phyloP scores from a whole-genome alignment of 2,113 vertebrate species.

The Echinops telfairi region DNA sequence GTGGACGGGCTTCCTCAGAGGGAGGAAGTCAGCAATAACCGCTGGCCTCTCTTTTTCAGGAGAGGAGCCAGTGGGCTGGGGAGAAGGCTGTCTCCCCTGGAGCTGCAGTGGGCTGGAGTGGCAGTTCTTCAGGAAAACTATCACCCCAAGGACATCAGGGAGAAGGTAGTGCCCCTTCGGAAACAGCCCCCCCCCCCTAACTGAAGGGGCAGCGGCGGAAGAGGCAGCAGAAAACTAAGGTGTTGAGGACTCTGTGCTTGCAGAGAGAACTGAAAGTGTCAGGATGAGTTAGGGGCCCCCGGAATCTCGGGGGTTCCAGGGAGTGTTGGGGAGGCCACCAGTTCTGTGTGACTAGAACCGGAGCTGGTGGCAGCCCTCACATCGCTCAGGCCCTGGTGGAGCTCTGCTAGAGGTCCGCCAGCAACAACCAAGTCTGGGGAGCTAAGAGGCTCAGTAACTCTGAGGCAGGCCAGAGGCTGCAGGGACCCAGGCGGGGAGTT shows the following conservation, averaged over 20 bases:
- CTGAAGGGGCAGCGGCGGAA: slow-evolving; percentile 31
- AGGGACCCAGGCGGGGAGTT: rapidly evolving
- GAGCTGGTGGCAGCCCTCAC: not conserved
- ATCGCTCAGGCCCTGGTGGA: not conserved
- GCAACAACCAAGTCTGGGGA: not conserved
- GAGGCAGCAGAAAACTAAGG: not conserved
- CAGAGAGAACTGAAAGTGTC: not conserved
- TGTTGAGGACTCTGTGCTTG: not conserved
- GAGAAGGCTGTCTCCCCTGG: not conserved
- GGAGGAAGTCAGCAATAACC: not conserved
- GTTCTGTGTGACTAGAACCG: not conserved
- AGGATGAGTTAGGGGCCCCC: not conserved
- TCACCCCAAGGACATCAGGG: not conserved
- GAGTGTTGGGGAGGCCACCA: not conserved
- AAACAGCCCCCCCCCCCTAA: rapidly evolving
- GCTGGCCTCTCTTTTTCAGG: no score
- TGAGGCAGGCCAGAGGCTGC: not conserved
- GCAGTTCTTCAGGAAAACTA: not conserved
- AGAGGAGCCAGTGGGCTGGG: no score
- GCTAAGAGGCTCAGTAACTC: no score
- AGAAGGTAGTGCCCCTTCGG: not conserved
- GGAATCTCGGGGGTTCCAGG: no score
- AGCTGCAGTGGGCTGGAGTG: not conserved
- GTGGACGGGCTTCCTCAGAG: not conserved
- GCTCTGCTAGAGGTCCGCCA: not conserved